Evolutionary conservation across 2,113 vertebrate genomes (phyloP).

Genomic region (Centrocercus urophasianus): DNA sequence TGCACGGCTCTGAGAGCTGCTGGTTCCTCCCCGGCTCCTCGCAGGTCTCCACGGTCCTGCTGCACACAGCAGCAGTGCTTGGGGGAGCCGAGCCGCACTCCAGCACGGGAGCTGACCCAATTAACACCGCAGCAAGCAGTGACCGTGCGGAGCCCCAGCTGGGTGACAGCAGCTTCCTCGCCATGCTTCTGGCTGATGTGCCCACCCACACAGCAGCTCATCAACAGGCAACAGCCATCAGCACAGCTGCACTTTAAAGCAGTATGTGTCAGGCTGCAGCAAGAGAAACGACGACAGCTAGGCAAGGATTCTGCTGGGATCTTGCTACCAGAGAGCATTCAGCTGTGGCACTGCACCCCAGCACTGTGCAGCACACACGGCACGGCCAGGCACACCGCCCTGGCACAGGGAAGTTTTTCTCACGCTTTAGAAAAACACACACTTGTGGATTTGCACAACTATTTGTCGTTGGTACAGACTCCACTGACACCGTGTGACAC

Average conservation of each 20-base stretch:
- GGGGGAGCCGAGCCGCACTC: accelerated
- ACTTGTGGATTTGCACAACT: accelerated
- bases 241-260: background rate
- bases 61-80: background rate
- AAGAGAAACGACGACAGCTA: background rate
- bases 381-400: accelerated
- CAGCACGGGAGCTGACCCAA: accelerated
- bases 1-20: background rate
- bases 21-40: background rate
- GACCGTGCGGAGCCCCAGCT: accelerated
- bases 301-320: background rate
- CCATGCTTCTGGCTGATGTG: background rate
- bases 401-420: background rate
- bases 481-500: background rate
- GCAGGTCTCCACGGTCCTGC: accelerated
- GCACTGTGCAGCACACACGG: accelerated
- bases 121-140: background rate
- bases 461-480: accelerated
- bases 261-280: background rate
- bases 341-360: accelerated
- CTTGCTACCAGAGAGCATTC: background rate
- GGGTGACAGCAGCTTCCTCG: background rate
- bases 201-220: background rate
- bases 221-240: background rate
- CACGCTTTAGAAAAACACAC: accelerated